Evolutionary conservation across 1,140 invertebrate genomes (phyloP), one percentile per base, ranked within the genome.

Genomic region (Neodiprion pinetum): DNA sequence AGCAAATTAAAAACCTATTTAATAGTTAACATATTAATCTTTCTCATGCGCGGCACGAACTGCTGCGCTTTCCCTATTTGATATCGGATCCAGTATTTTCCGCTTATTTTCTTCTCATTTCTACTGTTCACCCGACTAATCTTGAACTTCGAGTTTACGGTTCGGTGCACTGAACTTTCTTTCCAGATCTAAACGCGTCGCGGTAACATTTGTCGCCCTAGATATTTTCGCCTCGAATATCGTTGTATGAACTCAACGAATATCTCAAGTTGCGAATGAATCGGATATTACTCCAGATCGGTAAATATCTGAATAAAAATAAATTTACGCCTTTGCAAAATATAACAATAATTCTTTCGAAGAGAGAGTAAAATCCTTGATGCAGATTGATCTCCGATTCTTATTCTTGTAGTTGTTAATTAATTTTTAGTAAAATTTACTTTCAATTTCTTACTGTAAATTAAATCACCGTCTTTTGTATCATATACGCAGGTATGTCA

Each of bases 271-370:
- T 40, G 28, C 28, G 28, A 40, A 40, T 40, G 28, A 40, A 40
- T 40, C 28, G 5, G 1, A 40, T 40, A 40, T 40, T 40, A 40
- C 28, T 40, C 28, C 28, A 40, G 14, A 73, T 9, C 67, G 14
- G 7, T 73, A 7, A 48, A 14, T 40, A 7, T 67, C 8, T 47
- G 9, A 73, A 17, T 68, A 14, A 11, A 21, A 69, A 17, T 53
- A 67, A 5, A 67, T 71, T 68, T 28, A 74, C 71, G 28, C 69
- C 14, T 17, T 48, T 70, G 49, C 66, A 47, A 1, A 40, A 40
- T 2, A 40, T 40, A 3, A 40, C 28, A 48, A 75, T 72, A 68
- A 40, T 50, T 47, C 17, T 28, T 50, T n/a, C 61, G 23, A 50
- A n/a, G 49, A 3, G 11, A 10, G 4, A 23, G 40, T 14, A 47